Evolutionary conservation across 2,888 invertebrate genomes (phyloP).

Genomic region (Amorpha juglandis): DNA sequence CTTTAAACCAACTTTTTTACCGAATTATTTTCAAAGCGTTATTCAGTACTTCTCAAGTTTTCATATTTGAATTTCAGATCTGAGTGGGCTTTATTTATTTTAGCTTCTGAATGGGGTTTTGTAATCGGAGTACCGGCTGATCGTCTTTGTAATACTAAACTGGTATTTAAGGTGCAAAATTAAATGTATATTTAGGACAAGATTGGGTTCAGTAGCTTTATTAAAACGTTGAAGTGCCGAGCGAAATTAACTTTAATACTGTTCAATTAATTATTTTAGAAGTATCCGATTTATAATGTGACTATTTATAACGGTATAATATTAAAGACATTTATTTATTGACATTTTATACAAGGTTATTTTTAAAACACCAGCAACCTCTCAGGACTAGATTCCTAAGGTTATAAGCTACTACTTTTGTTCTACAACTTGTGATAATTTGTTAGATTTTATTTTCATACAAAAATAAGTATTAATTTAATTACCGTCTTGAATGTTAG

Average conservation of each 20-base stretch:
- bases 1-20: background rate
- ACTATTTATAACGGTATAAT: background rate
- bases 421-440: too few species aligned
- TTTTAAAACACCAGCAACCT: too few species aligned
- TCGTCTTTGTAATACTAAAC: slow-evolving; percentile 34
- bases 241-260: background rate
- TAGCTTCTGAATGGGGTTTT: slow-evolving; percentile 52
- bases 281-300: background rate
- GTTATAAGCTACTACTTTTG: too few species aligned
- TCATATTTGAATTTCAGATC: slow-evolving; percentile 67
- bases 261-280: background rate
- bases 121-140: slow-evolving; percentile 41
- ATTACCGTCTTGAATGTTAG: too few species aligned
- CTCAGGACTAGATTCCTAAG: too few species aligned
- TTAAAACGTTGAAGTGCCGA: background rate
- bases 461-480: too few species aligned
- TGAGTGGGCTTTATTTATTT: slow-evolving; percentile 57
- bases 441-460: too few species aligned
- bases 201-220: slow-evolving; percentile 18
- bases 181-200: slow-evolving; percentile 16
- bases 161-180: slow-evolving; percentile 31
- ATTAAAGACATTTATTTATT: too few species aligned
- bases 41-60: slow-evolving; percentile 49
- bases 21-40: slow-evolving; percentile 1
- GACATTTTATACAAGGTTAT: too few species aligned